phyloP scores from a whole-genome alignment of 2,888 invertebrate genomes.

The Melanotus villosus region DNA sequence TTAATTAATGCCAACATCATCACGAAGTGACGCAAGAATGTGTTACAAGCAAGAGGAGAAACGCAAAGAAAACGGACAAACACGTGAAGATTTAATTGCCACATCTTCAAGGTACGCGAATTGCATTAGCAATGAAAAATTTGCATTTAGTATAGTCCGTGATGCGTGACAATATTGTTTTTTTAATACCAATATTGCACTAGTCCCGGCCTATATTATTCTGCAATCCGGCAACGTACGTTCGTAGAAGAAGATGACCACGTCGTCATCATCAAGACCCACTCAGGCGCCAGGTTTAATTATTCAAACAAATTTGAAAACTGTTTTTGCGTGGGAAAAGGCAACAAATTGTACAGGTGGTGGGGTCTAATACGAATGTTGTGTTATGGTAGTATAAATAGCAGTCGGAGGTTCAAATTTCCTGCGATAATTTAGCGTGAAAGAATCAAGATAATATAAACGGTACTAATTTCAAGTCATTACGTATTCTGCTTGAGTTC shows the following conservation, averaged over 20 bases:
- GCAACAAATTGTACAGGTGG: slow-evolving; percentile 4
- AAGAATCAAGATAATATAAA: slow-evolving; percentile 55
- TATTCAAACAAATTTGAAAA: slow-evolving; percentile 11
- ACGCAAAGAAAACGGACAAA: no score
- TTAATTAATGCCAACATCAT: no score
- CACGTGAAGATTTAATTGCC: no score
- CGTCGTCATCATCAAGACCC: no score
- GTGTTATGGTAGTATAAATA: slow-evolving; percentile 37
- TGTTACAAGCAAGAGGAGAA: no score
- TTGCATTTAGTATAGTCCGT: slow-evolving; percentile 65
- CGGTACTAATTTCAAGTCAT: slow-evolving; percentile 53
- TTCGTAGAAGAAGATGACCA: not conserved
- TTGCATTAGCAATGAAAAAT: no score
- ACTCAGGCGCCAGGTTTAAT: not conserved
- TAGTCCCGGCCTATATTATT: slow-evolving; percentile 78
- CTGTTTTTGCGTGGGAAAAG: slow-evolving; percentile 38
- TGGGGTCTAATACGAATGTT: slow-evolving; percentile 21
- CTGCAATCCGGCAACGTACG: no score
- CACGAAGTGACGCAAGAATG: no score
- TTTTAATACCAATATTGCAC: slow-evolving; percentile 73
- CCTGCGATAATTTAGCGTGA: slow-evolving; percentile 51
- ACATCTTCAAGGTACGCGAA: no score
- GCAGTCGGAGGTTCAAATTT: slow-evolving; percentile 42
- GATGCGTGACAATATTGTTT: slow-evolving; percentile 70
- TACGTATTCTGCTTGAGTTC: slow-evolving; percentile 50